Conservation (phyloP, 1,140 invertebrate genomes). For the Dreissena polymorpha region DNA sequence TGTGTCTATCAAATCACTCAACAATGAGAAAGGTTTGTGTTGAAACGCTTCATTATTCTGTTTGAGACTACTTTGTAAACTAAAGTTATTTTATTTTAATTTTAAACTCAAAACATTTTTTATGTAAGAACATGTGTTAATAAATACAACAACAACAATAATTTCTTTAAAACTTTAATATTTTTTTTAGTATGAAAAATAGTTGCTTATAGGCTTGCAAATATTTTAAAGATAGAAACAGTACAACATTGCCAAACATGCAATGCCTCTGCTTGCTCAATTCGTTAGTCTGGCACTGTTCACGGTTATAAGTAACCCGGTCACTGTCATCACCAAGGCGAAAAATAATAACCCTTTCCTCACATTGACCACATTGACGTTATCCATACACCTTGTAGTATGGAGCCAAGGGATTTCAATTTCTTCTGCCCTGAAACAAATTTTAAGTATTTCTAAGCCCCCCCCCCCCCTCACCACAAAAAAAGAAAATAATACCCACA, state of each 20-base stretch:
- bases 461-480: too few species aligned
- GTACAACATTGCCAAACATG: not conserved
- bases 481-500: too few species aligned
- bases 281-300: conserved; percentile 69
- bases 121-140: too few species aligned
- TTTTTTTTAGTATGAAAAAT: too few species aligned
- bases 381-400: conserved; percentile 72
- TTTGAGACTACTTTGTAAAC: not conserved
- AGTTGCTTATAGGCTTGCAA: too few species aligned
- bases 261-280: conserved; percentile 47
- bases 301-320: conserved; percentile 73
- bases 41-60: not conserved
- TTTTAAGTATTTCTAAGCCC: not conserved
- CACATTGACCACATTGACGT: conserved; percentile 68
- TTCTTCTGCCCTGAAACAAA: conserved; percentile 69
- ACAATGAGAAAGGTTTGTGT: not conserved
- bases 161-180: too few species aligned
- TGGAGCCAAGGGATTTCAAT: conserved; percentile 63
- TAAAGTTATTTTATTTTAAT: too few species aligned
- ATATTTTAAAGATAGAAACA: too few species aligned
- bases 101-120: too few species aligned
- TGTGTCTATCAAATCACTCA: too few species aligned
- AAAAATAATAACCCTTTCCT: conserved; percentile 65
- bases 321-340: conserved; percentile 72
- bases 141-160: too few species aligned